A percentile compares a stretch with the other conserved stretches of the same genome.
Evolutionary conservation across 2,888 invertebrate genomes (phyloP).

Genomic region (Sesamia inferens): DNA sequence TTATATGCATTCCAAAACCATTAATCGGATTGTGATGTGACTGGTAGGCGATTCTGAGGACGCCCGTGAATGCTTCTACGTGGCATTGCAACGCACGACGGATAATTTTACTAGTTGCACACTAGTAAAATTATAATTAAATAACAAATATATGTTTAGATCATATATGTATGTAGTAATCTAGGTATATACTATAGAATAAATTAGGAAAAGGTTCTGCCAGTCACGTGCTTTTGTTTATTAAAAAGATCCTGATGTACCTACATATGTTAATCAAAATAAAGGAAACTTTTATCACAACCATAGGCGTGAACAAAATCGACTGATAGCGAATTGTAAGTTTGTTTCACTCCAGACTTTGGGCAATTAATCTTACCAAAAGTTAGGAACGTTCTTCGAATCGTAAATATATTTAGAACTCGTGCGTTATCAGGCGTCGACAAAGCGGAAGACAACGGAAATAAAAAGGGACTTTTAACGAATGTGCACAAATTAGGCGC

Average conservation of each 20-base stretch:
- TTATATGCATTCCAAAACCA: too few relatives aligned
- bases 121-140: too few relatives aligned
- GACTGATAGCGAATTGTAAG: constrained; percentile 53
- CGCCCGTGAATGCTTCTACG: too few relatives aligned
- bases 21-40: too few relatives aligned
- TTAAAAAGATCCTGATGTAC: background rate
- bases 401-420: constrained; percentile 59
- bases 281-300: constrained; percentile 25
- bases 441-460: constrained; percentile 36
- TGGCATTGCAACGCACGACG: too few relatives aligned
- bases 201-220: background rate
- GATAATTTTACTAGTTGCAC: too few relatives aligned
- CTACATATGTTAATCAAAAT: constrained; percentile 14
- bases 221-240: background rate
- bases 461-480: constrained; percentile 43
- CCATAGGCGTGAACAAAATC: constrained; percentile 43
- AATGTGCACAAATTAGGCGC: constrained; percentile 56
- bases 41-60: too few relatives aligned
- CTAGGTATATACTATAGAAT: background rate
- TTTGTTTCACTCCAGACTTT: constrained; percentile 58
- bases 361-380: constrained; percentile 65
- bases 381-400: constrained; percentile 58
- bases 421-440: constrained; percentile 53
- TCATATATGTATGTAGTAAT: background rate
- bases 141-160: background rate